These are phyloP conservation scores for Furcula furcula DNA, from an alignment of 2,888 invertebrate species.

Conservation along the genomic window DNA sequence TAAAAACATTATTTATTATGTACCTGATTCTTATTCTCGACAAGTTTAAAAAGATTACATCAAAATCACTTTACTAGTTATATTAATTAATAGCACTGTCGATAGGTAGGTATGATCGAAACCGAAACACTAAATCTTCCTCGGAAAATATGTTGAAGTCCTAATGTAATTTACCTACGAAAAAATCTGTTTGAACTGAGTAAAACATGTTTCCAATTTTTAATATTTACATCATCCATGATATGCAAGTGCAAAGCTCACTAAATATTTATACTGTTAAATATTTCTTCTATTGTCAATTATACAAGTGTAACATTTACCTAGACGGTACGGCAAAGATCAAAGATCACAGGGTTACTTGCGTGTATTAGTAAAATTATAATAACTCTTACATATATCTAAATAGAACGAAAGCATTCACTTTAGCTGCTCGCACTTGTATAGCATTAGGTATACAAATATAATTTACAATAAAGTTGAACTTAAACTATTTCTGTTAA, in stretches of 20 bases:
- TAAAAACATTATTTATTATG: no score
- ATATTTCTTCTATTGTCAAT: constrained; percentile 54
- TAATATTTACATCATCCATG: constrained; percentile 73
- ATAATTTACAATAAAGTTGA: constrained; percentile 67
- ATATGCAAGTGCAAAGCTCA: constrained; percentile 83
- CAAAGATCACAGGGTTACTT: constrained; percentile 35
- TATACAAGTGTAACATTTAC: constrained; percentile 56
- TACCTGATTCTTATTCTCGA: no score
- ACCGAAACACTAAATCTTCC: no score
- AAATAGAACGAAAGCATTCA: constrained; percentile 61
- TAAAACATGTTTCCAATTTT: constrained; percentile 49
- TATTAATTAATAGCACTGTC: no score
- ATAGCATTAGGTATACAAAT: constrained; percentile 69
- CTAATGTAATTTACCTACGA: constrained; percentile 2
- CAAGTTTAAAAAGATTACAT: no score
- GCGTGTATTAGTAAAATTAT: constrained; percentile 47
- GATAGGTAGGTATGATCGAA: no score
- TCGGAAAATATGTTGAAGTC: not conserved
- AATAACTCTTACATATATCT: constrained; percentile 57
- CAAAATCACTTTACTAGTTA: no score
- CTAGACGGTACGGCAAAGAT: constrained; percentile 49
- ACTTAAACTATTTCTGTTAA: constrained; percentile 73
- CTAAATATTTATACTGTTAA: constrained; percentile 64
- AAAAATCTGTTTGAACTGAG: constrained; percentile 31
- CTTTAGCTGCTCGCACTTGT: constrained; percentile 79